Evolutionary conservation across 2,113 vertebrate genomes (phyloP), one percentile per base, ranked within the genome.

Genomic region (Tetrax tetrax): DNA sequence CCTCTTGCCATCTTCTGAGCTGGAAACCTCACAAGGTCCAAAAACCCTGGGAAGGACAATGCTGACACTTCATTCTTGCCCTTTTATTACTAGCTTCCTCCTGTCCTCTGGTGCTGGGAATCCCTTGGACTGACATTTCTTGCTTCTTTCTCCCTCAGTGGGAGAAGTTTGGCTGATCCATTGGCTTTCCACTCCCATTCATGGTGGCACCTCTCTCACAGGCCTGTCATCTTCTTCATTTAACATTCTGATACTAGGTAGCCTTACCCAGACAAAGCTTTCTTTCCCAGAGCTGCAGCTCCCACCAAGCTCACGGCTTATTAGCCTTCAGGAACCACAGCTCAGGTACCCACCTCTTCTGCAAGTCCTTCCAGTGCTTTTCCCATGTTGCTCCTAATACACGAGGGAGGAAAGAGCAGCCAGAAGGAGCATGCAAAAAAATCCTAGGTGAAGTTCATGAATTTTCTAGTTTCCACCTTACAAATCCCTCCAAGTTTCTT

Each of bases 371-470:
- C 38, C 64, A 61, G 28, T 11, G 47, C 28, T 71, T 80, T 60
- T 17, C 20, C 22, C 3, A 4, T 17, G 8, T 19, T 48, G 25
- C 29, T 64, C 6, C 51, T 38, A 38, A 65, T 5, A 48, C 4
- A 33, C 0, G 0, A 60, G 3, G 12, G 4, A 47, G 27, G 2
- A 27, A 41, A 89, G 31, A 65, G 5, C 31, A 77, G 59, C 47
- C 56, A 41, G 17, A 48, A 72, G 21, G 8, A 50, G 7, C 19
- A 33, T 10, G 16, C 2, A 47, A 70, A 41, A 41, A 16, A 6
- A 6, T 15, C 27, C 18, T 0, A 51, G 19, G 24, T 2, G 2
- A 48, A 41, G 4, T 35, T 59, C 3, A 56, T 23, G 1, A 64
- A 33, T 69, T 33, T 71, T 51, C 48, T 10, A 18, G 23, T 47